A percentile compares a stretch with the other conserved stretches of the same genome.
Conservation (phyloP, 2,113 vertebrate genomes). For the Periophthalmodon schlosseri region DNA sequence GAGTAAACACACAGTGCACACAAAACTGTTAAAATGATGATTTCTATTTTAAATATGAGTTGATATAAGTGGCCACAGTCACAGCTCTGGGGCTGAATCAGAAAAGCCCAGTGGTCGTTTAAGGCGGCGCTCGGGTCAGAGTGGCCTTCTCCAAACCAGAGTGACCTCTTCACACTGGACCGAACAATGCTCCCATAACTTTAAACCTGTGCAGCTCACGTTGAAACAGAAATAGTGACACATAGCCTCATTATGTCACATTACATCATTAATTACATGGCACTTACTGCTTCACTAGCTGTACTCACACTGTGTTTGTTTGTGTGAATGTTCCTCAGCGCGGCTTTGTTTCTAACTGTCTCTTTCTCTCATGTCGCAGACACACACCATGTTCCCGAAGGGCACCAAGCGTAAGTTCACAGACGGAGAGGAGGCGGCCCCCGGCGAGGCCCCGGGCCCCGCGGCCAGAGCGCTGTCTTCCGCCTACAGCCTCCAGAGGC, state of each 20-base stretch:
- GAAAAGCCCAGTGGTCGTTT: not conserved
- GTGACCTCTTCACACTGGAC: not conserved
- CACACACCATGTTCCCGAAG: conserved; percentile 88
- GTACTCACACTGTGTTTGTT: conserved; percentile 49
- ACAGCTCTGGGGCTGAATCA: not conserved
- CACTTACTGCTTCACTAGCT: conserved; percentile 44
- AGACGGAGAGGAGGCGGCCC: conserved; percentile 79
- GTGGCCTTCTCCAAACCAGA: not conserved
- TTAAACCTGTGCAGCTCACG: conserved; percentile 3
- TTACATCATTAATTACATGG: conserved; percentile 49
- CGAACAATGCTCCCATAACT: conserved; percentile 8
- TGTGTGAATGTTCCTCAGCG: conserved; percentile 24
- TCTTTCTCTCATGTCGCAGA: conserved; percentile 64
- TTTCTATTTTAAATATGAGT: too few species aligned
- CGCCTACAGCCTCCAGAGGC: conserved; percentile 88
- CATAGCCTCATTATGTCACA: conserved; percentile 50
- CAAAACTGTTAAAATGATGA: not conserved
- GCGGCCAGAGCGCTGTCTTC: conserved; percentile 74
- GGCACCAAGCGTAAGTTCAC: conserved; percentile 90
- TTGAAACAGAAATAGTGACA: conserved; percentile 42
- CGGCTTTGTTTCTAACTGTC: conserved; percentile 28
- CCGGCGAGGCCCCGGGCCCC: conserved; percentile 47
- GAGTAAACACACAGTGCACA: not conserved
- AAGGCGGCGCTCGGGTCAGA: not conserved
- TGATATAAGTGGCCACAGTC: too few species aligned